Base-by-base conservation (phyloP, 2,797 vertebrate species). In the Oreonectes daqikongensis region DNA sequence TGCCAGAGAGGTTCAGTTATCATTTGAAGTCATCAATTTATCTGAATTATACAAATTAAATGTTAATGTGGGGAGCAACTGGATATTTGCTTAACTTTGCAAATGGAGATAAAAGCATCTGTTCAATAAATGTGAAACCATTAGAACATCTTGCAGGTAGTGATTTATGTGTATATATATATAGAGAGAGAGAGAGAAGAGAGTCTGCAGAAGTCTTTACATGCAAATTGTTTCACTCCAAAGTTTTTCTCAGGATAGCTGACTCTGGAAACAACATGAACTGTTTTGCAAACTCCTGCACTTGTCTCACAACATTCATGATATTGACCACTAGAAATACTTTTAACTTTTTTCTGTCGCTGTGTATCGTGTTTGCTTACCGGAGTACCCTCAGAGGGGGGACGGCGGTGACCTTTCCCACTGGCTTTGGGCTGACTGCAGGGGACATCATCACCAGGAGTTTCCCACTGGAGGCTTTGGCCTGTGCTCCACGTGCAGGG, bases 401-500 rank as follows among this genome's bases (percentile, higher is more conserved):
- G 74, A 87, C 72, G 9, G 80, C 76, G 28, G 90, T 81, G 14
- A 91, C 87, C 76, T 88, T 89, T 42, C 86, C 87, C 2, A 87
- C 52, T 0, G 86, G 86, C 79, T 90, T 93, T 83, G 86, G 81
- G 72, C 87, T 91, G 44, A 82, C 71, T 1, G 91, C 73, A 0
- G 92, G 91, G 1, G 94, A 92, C 90, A 95, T 94, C 94, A 93
- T 93, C 83, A 95, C 95, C 90, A 95, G 89, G 79, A 95, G 87
- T 64, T 93, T 88, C 4, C 94, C 87, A 10, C 85, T 24, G 20
- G 92, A 85, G 0, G 88, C 81, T 82, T 90, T 92, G 79, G 83
- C 72, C 35, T 82, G 72, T 10, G 85, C 50, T 40, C 83, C 89
- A 72, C 93, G 93, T 59, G 92, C 80, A 5, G 95, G 95, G 76